These are phyloP conservation scores for Xenus cinereus DNA, from an alignment of 2,113 vertebrate species.

Conservation along the genomic window DNA sequence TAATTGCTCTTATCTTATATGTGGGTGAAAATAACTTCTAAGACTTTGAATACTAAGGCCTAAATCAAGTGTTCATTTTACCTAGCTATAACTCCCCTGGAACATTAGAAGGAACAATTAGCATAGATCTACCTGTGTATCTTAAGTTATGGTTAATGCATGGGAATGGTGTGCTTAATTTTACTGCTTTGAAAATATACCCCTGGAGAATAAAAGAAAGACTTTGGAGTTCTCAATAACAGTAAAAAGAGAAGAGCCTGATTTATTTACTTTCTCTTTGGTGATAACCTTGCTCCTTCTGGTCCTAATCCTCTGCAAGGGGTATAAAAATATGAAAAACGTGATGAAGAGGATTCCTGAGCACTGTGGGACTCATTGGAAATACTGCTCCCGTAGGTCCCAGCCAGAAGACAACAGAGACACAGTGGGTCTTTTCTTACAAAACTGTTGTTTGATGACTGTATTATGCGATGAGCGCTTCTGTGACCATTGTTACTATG, in stretches of 20 bases:
- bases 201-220: conserved; percentile 47
- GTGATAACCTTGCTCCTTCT: background rate
- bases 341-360: background rate
- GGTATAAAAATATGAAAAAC: background rate
- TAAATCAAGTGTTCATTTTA: conserved; percentile 55
- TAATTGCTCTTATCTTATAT: conserved; percentile 66
- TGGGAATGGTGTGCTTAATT: conserved; percentile 43
- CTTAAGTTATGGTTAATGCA: conserved; percentile 56
- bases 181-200: conserved; percentile 52
- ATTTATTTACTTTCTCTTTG: conserved; percentile 4
- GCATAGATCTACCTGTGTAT: conserved; percentile 38
- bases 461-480: background rate
- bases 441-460: background rate
- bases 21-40: conserved; percentile 66
- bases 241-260: background rate
- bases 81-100: conserved; percentile 41
- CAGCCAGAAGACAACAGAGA: background rate
- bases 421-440: background rate
- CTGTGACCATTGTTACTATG: accelerated
- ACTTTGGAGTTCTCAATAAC: conserved; percentile 14
- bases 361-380: background rate
- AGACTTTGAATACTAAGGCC: conserved; percentile 58
- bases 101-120: conserved; percentile 60
- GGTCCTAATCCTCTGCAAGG: background rate
- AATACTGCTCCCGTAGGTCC: background rate